phyloP scores from a whole-genome alignment of 2,888 invertebrate genomes.

The Eupithecia inturbata region DNA sequence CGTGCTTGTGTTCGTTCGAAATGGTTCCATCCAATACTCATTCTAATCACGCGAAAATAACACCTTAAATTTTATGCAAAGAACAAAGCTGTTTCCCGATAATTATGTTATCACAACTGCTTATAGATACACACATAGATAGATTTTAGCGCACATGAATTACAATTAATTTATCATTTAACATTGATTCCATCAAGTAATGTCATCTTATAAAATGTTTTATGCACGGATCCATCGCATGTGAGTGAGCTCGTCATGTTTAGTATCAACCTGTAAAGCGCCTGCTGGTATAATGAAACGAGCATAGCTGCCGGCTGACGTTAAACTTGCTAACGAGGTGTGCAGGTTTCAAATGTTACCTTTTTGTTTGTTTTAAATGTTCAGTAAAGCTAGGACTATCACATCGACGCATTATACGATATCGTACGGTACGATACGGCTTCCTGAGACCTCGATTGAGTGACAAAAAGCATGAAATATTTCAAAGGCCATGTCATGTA shows the following conservation, averaged over 20 bases:
- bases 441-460: too few species aligned
- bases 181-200: neutral
- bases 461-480: too few species aligned
- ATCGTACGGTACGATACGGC: too few species aligned
- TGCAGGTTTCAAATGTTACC: slow-evolving; percentile 61
- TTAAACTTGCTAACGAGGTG: slow-evolving; percentile 73
- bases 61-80: too few species aligned
- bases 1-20: too few species aligned
- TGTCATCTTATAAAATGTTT: neutral
- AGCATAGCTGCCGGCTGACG: slow-evolving; percentile 71
- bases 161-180: neutral
- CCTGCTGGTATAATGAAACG: slow-evolving; percentile 79
- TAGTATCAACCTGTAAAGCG: slow-evolving; percentile 48
- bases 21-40: too few species aligned
- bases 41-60: too few species aligned
- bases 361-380: slow-evolving; percentile 5
- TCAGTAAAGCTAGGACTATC: neutral
- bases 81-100: too few species aligned
- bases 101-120: too few species aligned
- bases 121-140: too few species aligned
- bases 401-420: neutral
- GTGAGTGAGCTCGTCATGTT: neutral
- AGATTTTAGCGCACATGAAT: too few species aligned
- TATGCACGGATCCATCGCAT: neutral
- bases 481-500: too few species aligned